Evolutionary conservation across 2,888 invertebrate species (phyloP).

Genomic region (Gonocerus acuteangulatus): DNA sequence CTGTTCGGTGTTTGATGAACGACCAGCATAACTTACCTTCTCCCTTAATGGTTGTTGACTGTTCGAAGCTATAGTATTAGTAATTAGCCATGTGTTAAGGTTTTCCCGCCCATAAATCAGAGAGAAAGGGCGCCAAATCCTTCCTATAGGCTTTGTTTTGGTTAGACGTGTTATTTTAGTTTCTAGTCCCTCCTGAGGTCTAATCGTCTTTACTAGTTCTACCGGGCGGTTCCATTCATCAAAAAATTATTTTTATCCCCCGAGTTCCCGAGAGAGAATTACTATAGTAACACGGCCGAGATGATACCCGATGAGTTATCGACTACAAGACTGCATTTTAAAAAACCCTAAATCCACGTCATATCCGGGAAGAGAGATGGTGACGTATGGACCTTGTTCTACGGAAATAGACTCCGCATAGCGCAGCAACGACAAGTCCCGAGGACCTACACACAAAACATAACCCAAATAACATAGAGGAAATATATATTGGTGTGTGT

Average conservation of each 20-base stretch:
- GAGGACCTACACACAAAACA: too few species aligned
- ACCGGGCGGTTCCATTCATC: background rate
- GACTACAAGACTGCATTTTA: background rate
- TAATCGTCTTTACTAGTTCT: background rate
- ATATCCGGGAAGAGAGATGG: background rate
- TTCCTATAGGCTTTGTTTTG: background rate
- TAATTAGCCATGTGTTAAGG: too few species aligned
- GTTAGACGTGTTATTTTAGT: background rate
- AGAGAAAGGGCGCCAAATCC: background rate
- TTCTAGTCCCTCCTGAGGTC: background rate
- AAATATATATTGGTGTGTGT: too few species aligned
- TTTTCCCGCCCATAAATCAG: too few species aligned
- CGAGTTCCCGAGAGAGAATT: background rate
- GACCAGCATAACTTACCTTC: too few species aligned
- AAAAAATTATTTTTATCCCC: background rate
- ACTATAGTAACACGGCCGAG: background rate
- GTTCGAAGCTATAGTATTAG: too few species aligned
- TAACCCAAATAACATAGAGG: too few species aligned
- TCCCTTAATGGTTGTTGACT: too few species aligned
- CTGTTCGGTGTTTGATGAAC: too few species aligned
- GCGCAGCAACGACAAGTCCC: too few species aligned
- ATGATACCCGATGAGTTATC: background rate
- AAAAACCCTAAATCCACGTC: slow-evolving; percentile 1
- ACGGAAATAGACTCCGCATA: too few species aligned
- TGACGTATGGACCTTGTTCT: too few species aligned